A percentile compares a stretch with the other conserved stretches of the same genome.
phyloP scores from a whole-genome alignment of 2,113 vertebrate genomes.

The Gymnobelideus leadbeateri region DNA sequence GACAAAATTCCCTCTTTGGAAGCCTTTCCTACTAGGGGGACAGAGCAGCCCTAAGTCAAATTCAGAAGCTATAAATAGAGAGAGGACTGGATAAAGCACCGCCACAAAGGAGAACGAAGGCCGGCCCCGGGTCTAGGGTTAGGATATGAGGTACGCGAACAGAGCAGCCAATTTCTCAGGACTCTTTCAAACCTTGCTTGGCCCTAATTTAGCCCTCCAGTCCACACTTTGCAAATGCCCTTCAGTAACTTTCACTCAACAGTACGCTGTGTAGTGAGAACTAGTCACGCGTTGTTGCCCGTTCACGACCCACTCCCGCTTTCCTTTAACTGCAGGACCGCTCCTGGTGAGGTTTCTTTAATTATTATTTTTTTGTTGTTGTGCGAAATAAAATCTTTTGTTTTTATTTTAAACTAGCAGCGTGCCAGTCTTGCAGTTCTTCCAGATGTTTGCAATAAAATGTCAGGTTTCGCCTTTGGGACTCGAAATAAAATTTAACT shows the following conservation, averaged over 20 bases:
- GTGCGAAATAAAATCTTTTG: constrained; percentile 84
- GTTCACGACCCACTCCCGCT: constrained; percentile 21
- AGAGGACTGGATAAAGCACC: neutral
- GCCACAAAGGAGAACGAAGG: neutral
- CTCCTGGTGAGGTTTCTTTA: constrained; percentile 78
- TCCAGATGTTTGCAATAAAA: constrained; percentile 91
- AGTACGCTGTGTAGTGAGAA: neutral
- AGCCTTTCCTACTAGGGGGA: neutral
- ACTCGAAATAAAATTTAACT: constrained; percentile 90
- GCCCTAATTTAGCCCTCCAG: neutral
- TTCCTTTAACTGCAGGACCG: constrained; percentile 57
- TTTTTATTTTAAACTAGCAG: constrained; percentile 85
- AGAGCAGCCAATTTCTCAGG: constrained; percentile 1
- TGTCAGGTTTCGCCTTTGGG: constrained; percentile 89
- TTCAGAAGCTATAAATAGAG: neutral
- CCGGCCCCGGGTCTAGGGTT: neutral
- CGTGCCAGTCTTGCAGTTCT: constrained; percentile 84
- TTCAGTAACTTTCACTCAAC: neutral
- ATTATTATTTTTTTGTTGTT: constrained; percentile 86
- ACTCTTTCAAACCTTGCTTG: neutral
- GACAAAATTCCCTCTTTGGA: neutral
- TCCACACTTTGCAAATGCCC: neutral
- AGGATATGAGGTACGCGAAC: neutral
- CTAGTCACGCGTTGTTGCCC: neutral
- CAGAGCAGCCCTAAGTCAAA: neutral